Conservation (phyloP, 1,140 invertebrate species). For the Achroia grisella region DNA sequence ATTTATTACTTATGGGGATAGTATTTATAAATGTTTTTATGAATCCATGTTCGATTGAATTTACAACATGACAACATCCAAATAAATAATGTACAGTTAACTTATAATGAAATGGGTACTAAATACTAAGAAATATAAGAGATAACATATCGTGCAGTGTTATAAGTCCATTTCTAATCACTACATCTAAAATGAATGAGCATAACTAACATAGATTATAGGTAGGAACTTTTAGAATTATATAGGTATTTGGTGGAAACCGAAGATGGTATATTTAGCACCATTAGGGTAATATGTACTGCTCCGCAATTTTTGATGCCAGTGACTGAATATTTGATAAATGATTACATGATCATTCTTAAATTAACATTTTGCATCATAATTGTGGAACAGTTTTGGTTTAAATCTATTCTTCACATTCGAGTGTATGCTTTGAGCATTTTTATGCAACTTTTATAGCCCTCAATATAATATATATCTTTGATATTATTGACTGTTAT, state of each 20-base stretch:
- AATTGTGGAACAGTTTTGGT: constrained; percentile 4
- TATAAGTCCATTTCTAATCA: neutral
- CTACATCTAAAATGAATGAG: neutral
- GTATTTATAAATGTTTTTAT: too few relatives aligned
- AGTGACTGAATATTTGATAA: neutral
- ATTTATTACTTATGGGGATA: too few relatives aligned
- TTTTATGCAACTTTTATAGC: too few relatives aligned
- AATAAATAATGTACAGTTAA: too few relatives aligned
- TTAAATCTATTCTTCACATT: constrained; percentile 17
- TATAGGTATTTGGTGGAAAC: neutral
- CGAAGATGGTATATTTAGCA: neutral
- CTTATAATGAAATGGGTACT: too few relatives aligned
- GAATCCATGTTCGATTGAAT: too few relatives aligned
- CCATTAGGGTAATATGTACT: neutral
- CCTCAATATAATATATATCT: too few relatives aligned
- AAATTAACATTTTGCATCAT: too few relatives aligned
- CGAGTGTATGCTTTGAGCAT: constrained; percentile 1
- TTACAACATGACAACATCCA: too few relatives aligned
- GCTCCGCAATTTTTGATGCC: neutral
- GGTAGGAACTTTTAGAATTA: neutral
- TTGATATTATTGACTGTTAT: too few relatives aligned
- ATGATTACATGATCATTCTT: too few relatives aligned
- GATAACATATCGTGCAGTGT: neutral
- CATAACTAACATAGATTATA: too few relatives aligned
- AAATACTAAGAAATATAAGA: neutral